Evolutionary conservation across 64 coral and sea anemone species (phyloP), one percentile per base, ranked within the genome.

Genomic region (Hydrozoanthus tunicans): DNA sequence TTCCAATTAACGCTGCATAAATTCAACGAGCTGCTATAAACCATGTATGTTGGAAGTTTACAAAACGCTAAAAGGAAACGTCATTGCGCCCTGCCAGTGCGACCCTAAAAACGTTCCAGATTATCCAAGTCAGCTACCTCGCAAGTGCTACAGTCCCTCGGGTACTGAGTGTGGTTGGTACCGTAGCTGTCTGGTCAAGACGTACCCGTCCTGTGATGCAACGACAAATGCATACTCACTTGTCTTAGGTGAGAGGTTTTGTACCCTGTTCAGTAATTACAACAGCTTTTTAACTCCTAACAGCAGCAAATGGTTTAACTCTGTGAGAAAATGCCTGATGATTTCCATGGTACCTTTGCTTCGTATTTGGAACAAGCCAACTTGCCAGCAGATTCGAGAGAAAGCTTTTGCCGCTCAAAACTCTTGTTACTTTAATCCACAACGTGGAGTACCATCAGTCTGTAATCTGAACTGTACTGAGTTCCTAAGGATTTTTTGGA

Each of bases 1-100:
- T 64, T 79, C n/a, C 77, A 51, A 7, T 88, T 93, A 57, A 6
- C 20, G 1, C 0, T 96, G 94, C 64, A 0, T 0, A 2, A 6
- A 0, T 10, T 73, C 80, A 6, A 86, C n/a, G 1, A 79, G 83
- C 56, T 96, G 94, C 59, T 79, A 51, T 27, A 93, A 96, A 67
- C 92, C 91, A 68, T 96, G 95, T 43, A 96, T 96, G 95, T 0
- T 89, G 5, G 92, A 93, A 56, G 89, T 89, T 5, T 32, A 96
- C 51, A 32, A 58, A 59, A 74, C 67, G 56, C 3, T 70, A 13
- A 17, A 0, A 70, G 95, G 95, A 6, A 7, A 68, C 51, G 89
- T 96, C 0, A 52, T 57, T 5, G 26, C 3, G 0, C 88, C 72
- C 9, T 96, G 95, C 58, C 69, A 77, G 10, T 96, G 95, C 55